Evolutionary conservation across 1,140 invertebrate species (phyloP).

Genomic region (Zaprionus ornatus): DNA sequence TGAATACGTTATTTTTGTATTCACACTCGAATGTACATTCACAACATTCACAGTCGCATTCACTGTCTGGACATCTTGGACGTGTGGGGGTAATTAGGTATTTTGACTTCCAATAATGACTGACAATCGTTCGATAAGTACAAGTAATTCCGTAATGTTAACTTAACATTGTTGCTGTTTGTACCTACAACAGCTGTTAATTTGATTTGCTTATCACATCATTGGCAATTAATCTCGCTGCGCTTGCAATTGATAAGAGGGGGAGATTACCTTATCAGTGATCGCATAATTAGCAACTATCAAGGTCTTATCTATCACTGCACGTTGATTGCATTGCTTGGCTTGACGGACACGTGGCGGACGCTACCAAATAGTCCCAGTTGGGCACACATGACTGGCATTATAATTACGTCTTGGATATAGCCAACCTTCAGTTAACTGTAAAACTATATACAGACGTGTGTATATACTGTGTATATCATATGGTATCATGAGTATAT

Average conservation of each 20-base stretch:
- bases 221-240: constrained; percentile 19
- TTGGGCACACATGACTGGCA: background rate
- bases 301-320: background rate
- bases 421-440: background rate
- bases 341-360: constrained; percentile 8
- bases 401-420: background rate
- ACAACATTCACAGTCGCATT: background rate
- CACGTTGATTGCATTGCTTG: background rate
- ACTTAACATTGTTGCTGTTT: background rate
- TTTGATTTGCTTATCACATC: constrained; percentile 1
- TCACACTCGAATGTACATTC: background rate
- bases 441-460: background rate
- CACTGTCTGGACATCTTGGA: background rate
- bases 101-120: background rate
- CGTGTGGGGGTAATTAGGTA: constrained; percentile 7
- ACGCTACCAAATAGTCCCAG: background rate
- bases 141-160: background rate
- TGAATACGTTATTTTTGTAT: background rate
- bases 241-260: constrained; percentile 16
- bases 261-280: constrained; percentile 9
- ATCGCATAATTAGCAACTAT: constrained; percentile 14
- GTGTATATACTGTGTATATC: background rate
- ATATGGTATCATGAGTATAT: background rate
- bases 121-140: background rate
- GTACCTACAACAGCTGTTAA: background rate